Conservation (phyloP, 2,797 vertebrate genomes). For the Thunnus albacares region DNA sequence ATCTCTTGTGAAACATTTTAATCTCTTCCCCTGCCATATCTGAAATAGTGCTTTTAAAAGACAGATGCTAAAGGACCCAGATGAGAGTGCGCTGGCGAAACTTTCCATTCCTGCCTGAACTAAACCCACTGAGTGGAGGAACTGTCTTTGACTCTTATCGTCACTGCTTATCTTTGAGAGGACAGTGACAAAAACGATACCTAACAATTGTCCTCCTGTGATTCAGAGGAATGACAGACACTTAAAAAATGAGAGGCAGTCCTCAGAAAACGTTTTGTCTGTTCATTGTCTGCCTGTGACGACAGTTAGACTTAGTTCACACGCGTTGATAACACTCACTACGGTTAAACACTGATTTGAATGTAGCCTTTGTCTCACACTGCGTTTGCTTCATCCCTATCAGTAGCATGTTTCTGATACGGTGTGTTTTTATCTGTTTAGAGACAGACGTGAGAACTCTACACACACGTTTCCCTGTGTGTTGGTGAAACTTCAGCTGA, state of each 20-base stretch:
- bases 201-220: conserved; percentile 46
- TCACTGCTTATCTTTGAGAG: conserved; percentile 57
- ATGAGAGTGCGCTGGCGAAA: conserved; percentile 24
- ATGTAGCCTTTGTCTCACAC: conserved; percentile 61
- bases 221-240: conserved; percentile 49
- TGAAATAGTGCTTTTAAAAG: conserved; percentile 31
- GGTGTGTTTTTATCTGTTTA: conserved; percentile 52
- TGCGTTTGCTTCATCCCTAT: conserved; percentile 46
- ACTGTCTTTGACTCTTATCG: conserved; percentile 34
- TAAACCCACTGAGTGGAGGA: conserved; percentile 27
- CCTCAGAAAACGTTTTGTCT: conserved; percentile 13
- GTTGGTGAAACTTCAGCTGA: conserved; percentile 43
- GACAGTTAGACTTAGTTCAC: conserved; percentile 36
- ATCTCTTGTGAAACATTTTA: conserved; percentile 20
- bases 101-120: conserved; percentile 31
- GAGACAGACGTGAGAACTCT: conserved; percentile 34
- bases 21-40: conserved; percentile 18
- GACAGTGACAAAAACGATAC: conserved; percentile 42
- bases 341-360: conserved; percentile 56
- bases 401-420: conserved; percentile 36
- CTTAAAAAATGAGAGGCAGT: conserved; percentile 39
- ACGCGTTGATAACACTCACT: conserved; percentile 43
- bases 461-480: conserved; percentile 10
- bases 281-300: conserved; percentile 35
- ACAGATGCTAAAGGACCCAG: conserved; percentile 18